These are phyloP conservation scores for Aphis gossypii DNA, from an alignment of 1,140 invertebrate genomes.

Conservation along the genomic window DNA sequence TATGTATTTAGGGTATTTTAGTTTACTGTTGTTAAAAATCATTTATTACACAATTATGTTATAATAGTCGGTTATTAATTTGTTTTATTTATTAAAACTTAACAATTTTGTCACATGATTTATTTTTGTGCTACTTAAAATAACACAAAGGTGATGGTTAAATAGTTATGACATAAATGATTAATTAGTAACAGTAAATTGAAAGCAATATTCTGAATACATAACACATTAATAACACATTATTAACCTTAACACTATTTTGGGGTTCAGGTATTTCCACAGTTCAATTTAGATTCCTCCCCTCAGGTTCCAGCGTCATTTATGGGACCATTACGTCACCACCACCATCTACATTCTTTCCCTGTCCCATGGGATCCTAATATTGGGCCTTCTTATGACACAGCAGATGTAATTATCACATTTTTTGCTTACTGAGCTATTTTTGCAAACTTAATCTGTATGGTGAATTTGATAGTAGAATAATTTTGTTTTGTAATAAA, in stretches of 20 bases:
- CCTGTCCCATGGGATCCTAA: conserved; percentile 55
- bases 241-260: conserved; percentile 46
- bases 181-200: conserved; percentile 8
- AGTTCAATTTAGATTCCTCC: conserved; percentile 56
- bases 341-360: conserved; percentile 52
- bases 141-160: not conserved
- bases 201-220: not conserved
- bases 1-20: not conserved
- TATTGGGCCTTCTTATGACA: conserved; percentile 55
- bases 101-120: not conserved
- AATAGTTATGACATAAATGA: not conserved
- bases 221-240: conserved; percentile 25
- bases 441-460: not conserved
- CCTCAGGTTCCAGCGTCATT: conserved; percentile 52
- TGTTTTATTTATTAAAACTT: not conserved
- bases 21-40: not conserved
- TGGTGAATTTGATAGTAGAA: not conserved
- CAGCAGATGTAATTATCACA: conserved; percentile 58
- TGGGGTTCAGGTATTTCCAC: conserved; percentile 56
- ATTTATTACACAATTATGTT: not conserved
- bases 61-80: not conserved
- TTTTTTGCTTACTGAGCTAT: conserved; percentile 13
- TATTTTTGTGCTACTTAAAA: not conserved
- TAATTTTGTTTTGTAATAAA: not conserved
- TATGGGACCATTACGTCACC: conserved; percentile 55